These are phyloP conservation scores for Istiophorus platypterus DNA, from an alignment of 2,113 vertebrate species.

Conservation along the genomic window DNA sequence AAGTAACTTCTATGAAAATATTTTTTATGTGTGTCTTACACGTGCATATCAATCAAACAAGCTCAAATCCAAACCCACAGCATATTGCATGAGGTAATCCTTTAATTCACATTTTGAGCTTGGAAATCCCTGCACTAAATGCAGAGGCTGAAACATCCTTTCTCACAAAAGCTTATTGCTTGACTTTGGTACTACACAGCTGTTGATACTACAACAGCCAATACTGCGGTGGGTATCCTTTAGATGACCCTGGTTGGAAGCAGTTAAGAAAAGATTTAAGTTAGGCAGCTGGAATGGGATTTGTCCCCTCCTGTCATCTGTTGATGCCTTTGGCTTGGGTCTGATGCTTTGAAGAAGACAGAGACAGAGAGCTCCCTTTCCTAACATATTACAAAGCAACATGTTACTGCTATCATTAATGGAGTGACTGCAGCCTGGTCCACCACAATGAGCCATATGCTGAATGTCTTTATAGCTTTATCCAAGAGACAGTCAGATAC, in stretches of 20 bases:
- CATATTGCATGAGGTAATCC: conserved; percentile 25
- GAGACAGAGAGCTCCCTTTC: background rate
- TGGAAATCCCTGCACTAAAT: conserved; percentile 19
- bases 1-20: background rate
- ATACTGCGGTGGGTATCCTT: background rate
- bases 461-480: background rate
- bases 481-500: background rate
- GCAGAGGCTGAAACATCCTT: conserved; percentile 15
- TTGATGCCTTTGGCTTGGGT: background rate
- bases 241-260: background rate
- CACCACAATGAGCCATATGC: conserved; percentile 18
- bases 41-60: conserved; percentile 9
- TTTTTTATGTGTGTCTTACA: background rate
- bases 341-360: conserved; percentile 17
- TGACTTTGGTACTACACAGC: conserved; percentile 1
- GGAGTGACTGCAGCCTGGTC: conserved; percentile 13
- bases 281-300: conserved; percentile 20
- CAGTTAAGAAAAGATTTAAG: conserved; percentile 13
- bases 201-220: no score
- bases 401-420: conserved; percentile 27
- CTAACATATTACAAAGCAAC: conserved; percentile 9
- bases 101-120: conserved; percentile 35
- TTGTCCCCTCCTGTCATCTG: conserved; percentile 13
- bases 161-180: conserved; percentile 14
- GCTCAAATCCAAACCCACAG: conserved; percentile 1